Evolutionary conservation across 1,140 invertebrate species (phyloP).

Genomic region (Nebria ingens): DNA sequence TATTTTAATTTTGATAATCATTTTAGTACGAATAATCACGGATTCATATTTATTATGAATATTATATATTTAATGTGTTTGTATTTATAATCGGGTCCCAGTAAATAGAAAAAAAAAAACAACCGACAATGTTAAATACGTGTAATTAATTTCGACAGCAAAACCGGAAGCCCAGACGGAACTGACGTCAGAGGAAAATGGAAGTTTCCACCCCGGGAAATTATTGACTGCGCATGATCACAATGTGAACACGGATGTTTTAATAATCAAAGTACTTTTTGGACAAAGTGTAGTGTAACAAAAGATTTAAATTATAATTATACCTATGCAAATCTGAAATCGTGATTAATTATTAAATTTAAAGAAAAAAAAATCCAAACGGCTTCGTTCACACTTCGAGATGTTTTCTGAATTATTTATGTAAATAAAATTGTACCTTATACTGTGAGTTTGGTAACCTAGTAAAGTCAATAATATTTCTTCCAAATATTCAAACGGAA

Average conservation of each 20-base stretch:
- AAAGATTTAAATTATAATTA: conserved; percentile 2
- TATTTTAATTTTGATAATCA: too few species aligned
- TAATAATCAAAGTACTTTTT: conserved; percentile 19
- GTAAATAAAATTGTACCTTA: conserved; percentile 4
- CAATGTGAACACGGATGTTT: conserved; percentile 8
- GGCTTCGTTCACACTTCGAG: neutral
- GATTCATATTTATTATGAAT: too few species aligned
- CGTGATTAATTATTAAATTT: conserved; percentile 5
- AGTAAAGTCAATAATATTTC: conserved; percentile 13
- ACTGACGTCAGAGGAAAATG: conserved; percentile 27
- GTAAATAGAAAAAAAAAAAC: neutral
- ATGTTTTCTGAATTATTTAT: conserved; percentile 6
- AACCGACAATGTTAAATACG: neutral
- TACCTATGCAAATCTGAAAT: conserved; percentile 3
- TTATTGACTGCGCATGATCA: conserved; percentile 8
- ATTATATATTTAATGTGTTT: neutral
- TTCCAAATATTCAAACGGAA: conserved; percentile 6
- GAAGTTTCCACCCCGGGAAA: conserved; percentile 27
- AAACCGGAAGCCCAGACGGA: conserved; percentile 20
- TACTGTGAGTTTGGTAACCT: conserved; percentile 8
- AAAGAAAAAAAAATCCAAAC: too few species aligned
- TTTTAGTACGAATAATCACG: too few species aligned
- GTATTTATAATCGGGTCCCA: neutral
- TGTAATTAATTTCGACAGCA: conserved; percentile 19
- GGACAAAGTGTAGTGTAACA: conserved; percentile 17